Percentiles rank a stretch among this genome's conserved stretches.
phyloP scores from a whole-genome alignment of 2,888 invertebrate species.

The Cantharis lateralis region DNA sequence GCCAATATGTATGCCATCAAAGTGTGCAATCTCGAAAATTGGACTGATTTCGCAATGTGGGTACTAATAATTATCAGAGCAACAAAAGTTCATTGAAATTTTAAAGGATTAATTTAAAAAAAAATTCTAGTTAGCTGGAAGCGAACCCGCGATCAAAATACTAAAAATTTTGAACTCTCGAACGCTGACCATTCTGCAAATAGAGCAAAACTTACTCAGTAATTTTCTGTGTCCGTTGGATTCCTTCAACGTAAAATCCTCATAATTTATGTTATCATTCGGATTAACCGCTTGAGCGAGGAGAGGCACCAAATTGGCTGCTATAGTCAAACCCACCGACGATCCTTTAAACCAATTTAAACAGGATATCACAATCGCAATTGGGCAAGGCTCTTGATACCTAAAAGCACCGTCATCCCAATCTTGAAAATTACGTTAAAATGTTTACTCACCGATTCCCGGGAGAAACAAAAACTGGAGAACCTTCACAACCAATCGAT shows the following conservation, averaged over 20 bases:
- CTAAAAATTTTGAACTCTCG: too few relatives aligned
- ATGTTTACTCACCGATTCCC: slow-evolving; percentile 1
- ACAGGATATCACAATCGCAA: slow-evolving; percentile 63
- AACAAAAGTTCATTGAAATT: not conserved
- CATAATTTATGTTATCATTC: not conserved
- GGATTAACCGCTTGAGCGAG: slow-evolving; percentile 19
- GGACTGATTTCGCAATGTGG: not conserved
- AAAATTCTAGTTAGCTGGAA: too few relatives aligned
- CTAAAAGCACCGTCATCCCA: not conserved
- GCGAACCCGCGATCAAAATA: too few relatives aligned
- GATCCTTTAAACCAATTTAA: slow-evolving; percentile 67
- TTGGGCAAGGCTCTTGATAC: slow-evolving; percentile 8
- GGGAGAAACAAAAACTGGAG: slow-evolving; percentile 58
- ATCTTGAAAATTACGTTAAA: not conserved
- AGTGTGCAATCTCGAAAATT: not conserved
- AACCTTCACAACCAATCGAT: slow-evolving; percentile 65
- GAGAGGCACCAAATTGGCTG: slow-evolving; percentile 58
- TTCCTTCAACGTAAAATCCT: not conserved
- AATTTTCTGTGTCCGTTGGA: not conserved
- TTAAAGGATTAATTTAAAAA: not conserved
- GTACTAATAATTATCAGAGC: not conserved
- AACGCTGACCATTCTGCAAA: too few relatives aligned
- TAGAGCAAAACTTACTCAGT: not conserved
- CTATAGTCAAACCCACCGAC: slow-evolving; percentile 66
- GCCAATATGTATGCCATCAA: not conserved